Conservation (phyloP, 1,140 invertebrate species). For the Zaprionus africanus region DNA sequence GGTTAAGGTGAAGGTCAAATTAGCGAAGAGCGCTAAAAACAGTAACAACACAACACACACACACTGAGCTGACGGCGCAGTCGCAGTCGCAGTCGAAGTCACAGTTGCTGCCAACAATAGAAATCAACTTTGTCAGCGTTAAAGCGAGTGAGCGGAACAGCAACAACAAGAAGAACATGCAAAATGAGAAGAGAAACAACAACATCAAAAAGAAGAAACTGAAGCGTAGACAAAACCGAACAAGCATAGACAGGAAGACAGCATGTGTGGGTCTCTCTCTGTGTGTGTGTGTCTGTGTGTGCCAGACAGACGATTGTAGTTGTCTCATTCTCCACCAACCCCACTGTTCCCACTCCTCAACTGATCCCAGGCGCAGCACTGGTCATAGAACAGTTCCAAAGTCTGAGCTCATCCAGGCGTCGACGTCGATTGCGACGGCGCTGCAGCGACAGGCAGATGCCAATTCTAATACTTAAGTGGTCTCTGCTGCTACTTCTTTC, state of each 20-base stretch:
- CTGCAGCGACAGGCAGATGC: background rate
- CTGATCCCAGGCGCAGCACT: background rate
- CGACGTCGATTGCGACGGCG: background rate
- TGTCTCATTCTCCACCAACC: conserved; percentile 35
- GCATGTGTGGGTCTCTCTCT: background rate
- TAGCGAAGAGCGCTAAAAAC: conserved; percentile 69
- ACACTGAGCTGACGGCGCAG: conserved; percentile 56
- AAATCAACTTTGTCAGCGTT: conserved; percentile 76
- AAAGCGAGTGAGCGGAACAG: conserved; percentile 18
- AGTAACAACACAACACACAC: conserved; percentile 42
- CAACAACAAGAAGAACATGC: conserved; percentile 23
- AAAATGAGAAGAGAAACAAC: conserved; percentile 29
- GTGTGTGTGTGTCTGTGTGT: background rate
- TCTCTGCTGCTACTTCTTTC: conserved; percentile 4
- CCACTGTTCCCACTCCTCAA: conserved; percentile 2
- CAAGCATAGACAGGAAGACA: conserved; percentile 26
- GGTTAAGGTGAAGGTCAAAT: conserved; percentile 85
- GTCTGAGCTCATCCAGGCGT: conserved; percentile 45
- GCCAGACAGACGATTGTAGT: conserved; percentile 44
- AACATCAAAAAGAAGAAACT: conserved; percentile 32
- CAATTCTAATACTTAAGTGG: conserved; percentile 41
- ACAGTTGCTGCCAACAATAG: conserved; percentile 65
- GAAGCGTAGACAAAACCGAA: conserved; percentile 64
- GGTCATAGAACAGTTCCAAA: conserved; percentile 34
- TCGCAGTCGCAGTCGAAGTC: conserved; percentile 36